phyloP scores from a whole-genome alignment of 2,888 invertebrate species.

The Hedychridium roseum region DNA sequence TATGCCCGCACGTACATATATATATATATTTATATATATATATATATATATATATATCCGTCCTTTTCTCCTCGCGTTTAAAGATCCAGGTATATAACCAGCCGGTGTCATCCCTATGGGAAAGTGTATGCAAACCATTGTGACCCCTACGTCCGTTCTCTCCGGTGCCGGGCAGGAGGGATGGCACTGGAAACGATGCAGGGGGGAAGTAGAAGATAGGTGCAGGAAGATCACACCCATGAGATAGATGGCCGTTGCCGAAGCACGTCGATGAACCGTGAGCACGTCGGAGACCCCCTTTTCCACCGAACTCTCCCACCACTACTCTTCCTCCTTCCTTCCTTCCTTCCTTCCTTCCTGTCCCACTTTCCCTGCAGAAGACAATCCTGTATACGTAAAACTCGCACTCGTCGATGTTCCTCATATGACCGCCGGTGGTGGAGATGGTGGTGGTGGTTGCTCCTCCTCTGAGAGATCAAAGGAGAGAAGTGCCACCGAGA shows the following conservation, averaged over 20 bases:
- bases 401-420: conserved; percentile 37
- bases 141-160: conserved; percentile 53
- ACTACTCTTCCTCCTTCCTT: conserved; percentile 17
- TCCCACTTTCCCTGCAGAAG: conserved; percentile 25
- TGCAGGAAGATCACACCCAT: conserved; percentile 59
- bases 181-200: background rate
- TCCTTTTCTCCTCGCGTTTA: conserved; percentile 46
- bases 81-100: conserved; percentile 59
- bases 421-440: conserved; percentile 19
- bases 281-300: conserved; percentile 29
- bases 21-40: background rate
- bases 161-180: conserved; percentile 12
- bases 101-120: conserved; percentile 64
- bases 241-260: conserved; percentile 56
- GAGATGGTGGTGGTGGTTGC: no score
- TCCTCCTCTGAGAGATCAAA: conserved; percentile 7
- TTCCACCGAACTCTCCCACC: conserved; percentile 19
- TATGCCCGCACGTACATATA: conserved; percentile 40
- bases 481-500: conserved; percentile 23
- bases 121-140: conserved; percentile 64
- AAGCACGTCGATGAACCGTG: conserved; percentile 36
- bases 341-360: conserved; percentile 25
- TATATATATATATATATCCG: conserved; percentile 23
- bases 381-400: conserved; percentile 58
- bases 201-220: conserved; percentile 26